Percentiles rank a stretch among this genome's conserved stretches.
These are phyloP conservation scores for Dreissena rostriformis DNA, from an alignment of 1,140 invertebrate genomes.

Conservation along the genomic window DNA sequence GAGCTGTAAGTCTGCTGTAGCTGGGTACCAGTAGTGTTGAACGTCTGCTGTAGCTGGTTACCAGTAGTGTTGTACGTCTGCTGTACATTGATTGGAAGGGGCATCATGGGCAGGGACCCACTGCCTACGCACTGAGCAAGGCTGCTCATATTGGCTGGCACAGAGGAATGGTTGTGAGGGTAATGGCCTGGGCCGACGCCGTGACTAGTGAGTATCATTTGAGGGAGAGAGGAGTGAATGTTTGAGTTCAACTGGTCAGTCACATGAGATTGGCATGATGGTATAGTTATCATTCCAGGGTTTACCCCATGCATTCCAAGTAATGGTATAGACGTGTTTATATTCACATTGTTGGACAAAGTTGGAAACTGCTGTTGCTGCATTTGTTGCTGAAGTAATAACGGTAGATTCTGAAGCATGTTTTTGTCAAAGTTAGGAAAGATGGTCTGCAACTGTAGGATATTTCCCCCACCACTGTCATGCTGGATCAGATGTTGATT, in stretches of 20 bases:
- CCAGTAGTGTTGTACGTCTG: too few relatives aligned
- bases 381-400: background rate
- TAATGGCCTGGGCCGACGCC: constrained; percentile 8
- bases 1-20: constrained; percentile 8
- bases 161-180: constrained; percentile 17
- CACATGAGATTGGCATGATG: background rate
- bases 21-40: background rate
- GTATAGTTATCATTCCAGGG: background rate
- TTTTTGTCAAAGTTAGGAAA: background rate
- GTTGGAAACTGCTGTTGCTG: background rate
- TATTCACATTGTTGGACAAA: background rate
- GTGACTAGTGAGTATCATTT: background rate
- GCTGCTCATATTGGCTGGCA: constrained; percentile 63
- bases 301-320: background rate
- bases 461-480: too few relatives aligned
- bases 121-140: constrained; percentile 63
- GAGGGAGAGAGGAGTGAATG: background rate
- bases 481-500: constrained; percentile 1
- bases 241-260: background rate
- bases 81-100: too few relatives aligned
- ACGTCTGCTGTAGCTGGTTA: background rate
- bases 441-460: background rate
- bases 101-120: background rate
- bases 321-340: background rate
- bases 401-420: background rate